Base-by-base conservation (phyloP, 2,888 invertebrate species). In the Hipparchia sbordonii region DNA sequence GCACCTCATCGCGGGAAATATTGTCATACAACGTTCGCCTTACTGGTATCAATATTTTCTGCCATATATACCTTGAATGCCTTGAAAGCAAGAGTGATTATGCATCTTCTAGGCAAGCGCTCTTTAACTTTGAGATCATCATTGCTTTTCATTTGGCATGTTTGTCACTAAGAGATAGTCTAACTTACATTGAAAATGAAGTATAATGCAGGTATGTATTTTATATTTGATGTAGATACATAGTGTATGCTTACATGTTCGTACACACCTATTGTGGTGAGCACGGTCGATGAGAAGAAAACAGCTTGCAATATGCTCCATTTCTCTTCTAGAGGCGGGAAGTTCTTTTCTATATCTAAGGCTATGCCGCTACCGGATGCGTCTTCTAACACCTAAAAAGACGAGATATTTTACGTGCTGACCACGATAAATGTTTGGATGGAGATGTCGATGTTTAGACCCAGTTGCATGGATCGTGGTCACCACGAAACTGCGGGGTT, bases 281-380 rank as follows among this genome's bases (percentile, higher is more conserved):
- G 95, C 80, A 98, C 97, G 69, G 98, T 98, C 48, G 98, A 97
- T 12, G 98, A 97, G 86, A 98, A 98, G 90, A 98, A 98, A 60
- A 98, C 96, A 5, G 97, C 96, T 88, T 97, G 97, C 65, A 97
- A 89, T 81, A 96, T 95, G 80, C 96, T 97, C 98, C 98, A 98
- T 83, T 96, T 95, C 70, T 95, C 92, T 84, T 94, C 92, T 75
- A 94, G 83, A 71, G 94, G 90, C 13, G 89, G 93, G 80, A 95
- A 95, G 81, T 95, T 93, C 73, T 89, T 92, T 74, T 94, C 94
- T 61, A 94, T 93, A 79, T 94, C 91, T 72, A 95, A 87, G 6
- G 94, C 86, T 76, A 97, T 88, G 10, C 97, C 97, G 71, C 95
- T 95, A 72, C 95, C 94, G 46, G 96, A 96, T 0, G 97, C 97